Base-by-base conservation (phyloP, 1,140 invertebrate genomes). In the Hermetia illucens region DNA sequence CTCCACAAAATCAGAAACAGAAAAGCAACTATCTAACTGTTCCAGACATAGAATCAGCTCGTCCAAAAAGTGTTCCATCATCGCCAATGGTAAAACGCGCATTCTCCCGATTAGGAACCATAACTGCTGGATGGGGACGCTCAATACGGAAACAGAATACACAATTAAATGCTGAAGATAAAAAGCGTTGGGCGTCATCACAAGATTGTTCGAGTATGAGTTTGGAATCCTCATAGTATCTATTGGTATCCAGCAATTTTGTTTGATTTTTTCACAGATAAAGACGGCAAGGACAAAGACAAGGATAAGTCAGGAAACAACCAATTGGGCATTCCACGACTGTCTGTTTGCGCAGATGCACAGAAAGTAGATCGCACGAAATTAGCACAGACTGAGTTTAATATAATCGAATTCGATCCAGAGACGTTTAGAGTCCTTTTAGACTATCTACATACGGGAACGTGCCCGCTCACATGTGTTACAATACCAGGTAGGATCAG, bases 81-180 rank as follows among this genome's bases (percentile, higher is more conserved):
- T 91, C 86, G 21, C 89, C 89, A n/a, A 91, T 90, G 82, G 84
- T 92, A 42, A 89, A 89, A 61, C 70, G 89, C 21, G 87, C 87
- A 3, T 90, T 93, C 56, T 87, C 83, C 4, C 70, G 87, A 20
- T 64, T 93, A 34, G 85, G 86, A 10, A 88, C 80, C 5, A 78
- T 92, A 39, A 91, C 87, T 6, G 82, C 87, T 1, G 85, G 86
- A 33, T 91, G 86, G 83, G 86, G 87, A 4, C 68, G 82, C 18
- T 85, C 81, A 16, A 86, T 85, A 43, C 68, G 82, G 38, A 79
- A 82, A 52, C 69, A 79, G 49, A 69, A 79, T 50, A 68, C 77
- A 8, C 70, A 82, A 45, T 55, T 79, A 51, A 73, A 82, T 53
- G 73, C 75, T 4, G 86, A 91, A 22, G 86, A 90, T 50, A 83